Evolutionary conservation across 92 coral and sea anemone species (phyloP), one percentile per base, ranked within the genome.

Genomic region (Porites lobata): DNA sequence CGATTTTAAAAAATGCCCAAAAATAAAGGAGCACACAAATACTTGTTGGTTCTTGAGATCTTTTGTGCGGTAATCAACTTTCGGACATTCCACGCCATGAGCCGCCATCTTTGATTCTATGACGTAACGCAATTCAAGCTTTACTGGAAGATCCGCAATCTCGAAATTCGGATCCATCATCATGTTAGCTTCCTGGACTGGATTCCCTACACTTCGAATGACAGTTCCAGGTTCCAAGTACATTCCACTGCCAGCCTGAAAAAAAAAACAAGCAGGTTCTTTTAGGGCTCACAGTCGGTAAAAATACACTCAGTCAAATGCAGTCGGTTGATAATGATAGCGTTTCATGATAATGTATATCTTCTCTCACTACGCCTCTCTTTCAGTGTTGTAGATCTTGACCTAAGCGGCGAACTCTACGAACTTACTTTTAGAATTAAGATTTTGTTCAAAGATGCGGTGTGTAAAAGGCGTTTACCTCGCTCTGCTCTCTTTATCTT

Each of bases 51-150:
- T 69, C 80, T 85, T 85, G 83, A 24, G 22, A 66, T 76, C 69
- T 50, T 59, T 65, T 14, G 89, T 79, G 59, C 91, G 87, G 86
- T 90, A 76, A 74, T 96, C 99, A 17, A 88, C 90, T 76, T 85
- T 94, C 14, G 99, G 99, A 77, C 94, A 91, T n/a, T 96, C 99
- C 77, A 96, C 93, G n/a, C 99, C 99, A 75, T 90, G 89, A 10
- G 99, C 99, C 62, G 96, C 98, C 21, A 98, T 92, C 82, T 96
- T 96, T 2, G 98, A 93, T 88, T 96, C 99, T n/a, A 96, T 96
- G 77, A 95, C 99, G 82, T 95, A 95, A 63, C 98, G 94, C 18
- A 96, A 89, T 67, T 95, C 99, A 63, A 96, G 94, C 82, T 96
- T 96, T 4, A 96, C 99, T 14, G 99, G 99, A 10, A 96, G 93